Base-by-base conservation (phyloP, 2,797 vertebrate species). In the Karalla daura region DNA sequence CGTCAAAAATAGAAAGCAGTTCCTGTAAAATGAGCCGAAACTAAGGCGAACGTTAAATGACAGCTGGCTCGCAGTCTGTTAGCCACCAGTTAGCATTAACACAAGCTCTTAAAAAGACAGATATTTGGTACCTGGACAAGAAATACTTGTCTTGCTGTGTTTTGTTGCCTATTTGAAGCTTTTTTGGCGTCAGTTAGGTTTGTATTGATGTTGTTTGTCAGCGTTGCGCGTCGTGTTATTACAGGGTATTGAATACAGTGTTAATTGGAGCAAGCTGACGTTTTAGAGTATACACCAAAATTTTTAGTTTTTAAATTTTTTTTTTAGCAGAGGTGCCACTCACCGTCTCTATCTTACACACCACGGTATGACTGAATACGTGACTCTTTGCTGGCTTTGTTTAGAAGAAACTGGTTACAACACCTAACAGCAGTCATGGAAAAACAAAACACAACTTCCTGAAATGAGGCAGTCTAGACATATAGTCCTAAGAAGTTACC, bases 371-470 rank as follows among this genome's bases (percentile, higher is more conserved):
- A 15, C 4, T 9, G 3, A 28, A 7, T n/a, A 13, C 21, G 14
- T 12, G 17, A 40, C 15, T 32, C 2, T 28, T 32, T 2, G 5
- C 7, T 35, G 20, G 9, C 10, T 33, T 0, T 53, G 13, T 64
- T 70, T 69, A 39, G 8, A 65, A 40, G 10, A 24, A 32, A 5
- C 14, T 33, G 12, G 15, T 25, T 23, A 11, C 20, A 18, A 7
- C 56, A 3, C 9, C 8, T 7, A 69, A 66, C 17, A 61, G 32
- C 41, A 63, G 55, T 30, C 23, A 20, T 50, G 17, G 47, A 67
- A 40, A 73, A 80, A 74, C 59, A 66, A 58, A 27, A 25, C 11
- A 18, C 39, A 56, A 80, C 76, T 87, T 86, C 82, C 79, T 86
- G 65, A 77, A 74, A 73, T 71, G 32, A 56, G 44, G 20, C 44